Evolutionary conservation across 2,888 invertebrate genomes (phyloP).

Genomic region (Noctua fimbriata): DNA sequence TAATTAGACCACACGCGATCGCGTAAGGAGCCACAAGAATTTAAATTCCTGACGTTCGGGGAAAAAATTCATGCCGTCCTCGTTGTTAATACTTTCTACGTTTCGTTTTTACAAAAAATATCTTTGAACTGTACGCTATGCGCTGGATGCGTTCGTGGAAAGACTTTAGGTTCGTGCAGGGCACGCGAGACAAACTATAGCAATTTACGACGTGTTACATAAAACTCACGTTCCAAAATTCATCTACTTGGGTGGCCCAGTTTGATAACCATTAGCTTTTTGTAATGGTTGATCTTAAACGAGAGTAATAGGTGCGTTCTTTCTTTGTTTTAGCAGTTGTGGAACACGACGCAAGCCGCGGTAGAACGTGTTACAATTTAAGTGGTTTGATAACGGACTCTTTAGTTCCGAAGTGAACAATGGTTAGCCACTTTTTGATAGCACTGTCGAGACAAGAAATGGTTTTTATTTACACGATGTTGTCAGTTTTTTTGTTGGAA

Average conservation of each 20-base stretch:
- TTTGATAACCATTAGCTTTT: constrained; percentile 86
- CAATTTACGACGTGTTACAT: constrained; percentile 87
- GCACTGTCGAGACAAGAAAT: constrained; percentile 44
- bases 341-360: constrained; percentile 59
- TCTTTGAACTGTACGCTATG: constrained; percentile 85
- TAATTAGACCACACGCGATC: constrained; percentile 90
- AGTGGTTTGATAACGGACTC: constrained; percentile 62
- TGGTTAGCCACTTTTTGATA: constrained; percentile 51
- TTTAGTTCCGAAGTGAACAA: constrained; percentile 55
- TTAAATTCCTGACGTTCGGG: constrained; percentile 86
- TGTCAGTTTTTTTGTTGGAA: constrained; percentile 30
- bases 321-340: constrained; percentile 80
- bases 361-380: constrained; percentile 64
- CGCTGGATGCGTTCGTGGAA: constrained; percentile 84
- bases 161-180: constrained; percentile 75
- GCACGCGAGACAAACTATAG: constrained; percentile 80
- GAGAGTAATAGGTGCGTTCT: constrained; percentile 77
- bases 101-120: constrained; percentile 84
- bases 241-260: constrained; percentile 87
- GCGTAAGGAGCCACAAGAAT: constrained; percentile 84
- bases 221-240: constrained; percentile 83
- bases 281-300: constrained; percentile 82
- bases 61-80: constrained; percentile 86
- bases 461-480: constrained; percentile 42
- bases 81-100: constrained; percentile 84